Evolutionary conservation across 2,797 vertebrate species (phyloP).

Genomic region (Coregonus suidteri): DNA sequence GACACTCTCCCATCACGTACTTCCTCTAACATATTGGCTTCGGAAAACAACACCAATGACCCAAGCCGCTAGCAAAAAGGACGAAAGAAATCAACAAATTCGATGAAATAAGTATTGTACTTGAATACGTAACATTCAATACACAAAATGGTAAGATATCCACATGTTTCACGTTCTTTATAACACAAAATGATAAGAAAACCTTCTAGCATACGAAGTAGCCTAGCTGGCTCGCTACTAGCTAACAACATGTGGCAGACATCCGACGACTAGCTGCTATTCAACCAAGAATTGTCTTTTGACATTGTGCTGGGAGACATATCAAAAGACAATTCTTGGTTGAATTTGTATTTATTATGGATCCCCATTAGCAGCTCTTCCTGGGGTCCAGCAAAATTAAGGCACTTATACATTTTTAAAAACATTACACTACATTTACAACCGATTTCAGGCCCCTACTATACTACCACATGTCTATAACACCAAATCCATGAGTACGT

Average conservation of each 20-base stretch:
- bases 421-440: too few relatives aligned
- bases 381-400: too few relatives aligned
- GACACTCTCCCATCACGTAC: conserved; percentile 30
- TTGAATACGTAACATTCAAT: conserved; percentile 19
- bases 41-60: conserved; percentile 69
- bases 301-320: too few relatives aligned
- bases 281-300: too few relatives aligned
- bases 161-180: accelerated
- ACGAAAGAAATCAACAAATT: conserved; percentile 3
- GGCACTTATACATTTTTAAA: too few relatives aligned
- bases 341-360: too few relatives aligned
- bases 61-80: conserved; percentile 53
- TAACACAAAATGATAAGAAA: not conserved
- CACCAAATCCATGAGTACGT: too few relatives aligned
- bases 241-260: conserved; percentile 9
- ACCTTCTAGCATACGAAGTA: conserved; percentile 31
- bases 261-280: not conserved
- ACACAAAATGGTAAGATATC: conserved; percentile 72
- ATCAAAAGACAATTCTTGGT: too few relatives aligned
- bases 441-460: too few relatives aligned
- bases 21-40: conserved; percentile 70
- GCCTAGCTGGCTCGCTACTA: not conserved
- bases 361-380: too few relatives aligned
- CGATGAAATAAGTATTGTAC: not conserved
- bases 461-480: too few relatives aligned